Base-by-base conservation (phyloP, 2,797 vertebrate species). In the Brachymystax lenok region DNA sequence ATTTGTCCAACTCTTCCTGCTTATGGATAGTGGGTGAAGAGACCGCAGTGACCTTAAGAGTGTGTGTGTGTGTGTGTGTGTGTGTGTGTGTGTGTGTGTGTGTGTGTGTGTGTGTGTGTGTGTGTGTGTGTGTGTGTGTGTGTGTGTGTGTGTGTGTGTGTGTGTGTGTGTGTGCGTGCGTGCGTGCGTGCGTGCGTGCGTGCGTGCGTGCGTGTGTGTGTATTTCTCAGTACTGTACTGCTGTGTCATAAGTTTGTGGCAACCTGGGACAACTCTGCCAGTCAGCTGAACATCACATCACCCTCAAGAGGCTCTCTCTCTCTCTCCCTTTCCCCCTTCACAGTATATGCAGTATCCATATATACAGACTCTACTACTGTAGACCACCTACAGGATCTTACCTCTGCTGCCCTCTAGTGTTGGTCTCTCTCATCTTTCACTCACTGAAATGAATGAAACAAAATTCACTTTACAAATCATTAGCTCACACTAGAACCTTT, bases 391-490 rank as follows among this genome's bases (percentile, higher is more conserved):
- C 16, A 4, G 16, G 52, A 69, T 28, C 46, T 77, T 73, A 50
- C 64, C 83, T 79, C 72, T 83, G 84, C 85, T 91, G 89, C 90
- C 92, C 90, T 88, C 92, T 92, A 83, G 85, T 79, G 91, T 14
- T 78, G 46, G 6, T 35, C 74, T 80, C 4, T 78, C 72, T 46
- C 10, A 16, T 27, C 40, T 10, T 52, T 68, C 35, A 35, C 35
- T 10, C 35, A 68, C 27, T 28, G 66, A 35, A 17, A 14, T 35
- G 19, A 8, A 16, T 33, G 28, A 19, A 69, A 40, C 19, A 10
- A 40, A n/a, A 54, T 33, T 19, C 14, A 3, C 21, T 27, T 27
- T 64, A 35, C 17, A 30, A 28, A 19, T 71, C 16, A 51, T 2
- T 64, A 50, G 4, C 12, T 56, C 27, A 24, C 67, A 1, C 24